Conservation (phyloP, 2,113 vertebrate species). For the Hyperoodon ampullatus region DNA sequence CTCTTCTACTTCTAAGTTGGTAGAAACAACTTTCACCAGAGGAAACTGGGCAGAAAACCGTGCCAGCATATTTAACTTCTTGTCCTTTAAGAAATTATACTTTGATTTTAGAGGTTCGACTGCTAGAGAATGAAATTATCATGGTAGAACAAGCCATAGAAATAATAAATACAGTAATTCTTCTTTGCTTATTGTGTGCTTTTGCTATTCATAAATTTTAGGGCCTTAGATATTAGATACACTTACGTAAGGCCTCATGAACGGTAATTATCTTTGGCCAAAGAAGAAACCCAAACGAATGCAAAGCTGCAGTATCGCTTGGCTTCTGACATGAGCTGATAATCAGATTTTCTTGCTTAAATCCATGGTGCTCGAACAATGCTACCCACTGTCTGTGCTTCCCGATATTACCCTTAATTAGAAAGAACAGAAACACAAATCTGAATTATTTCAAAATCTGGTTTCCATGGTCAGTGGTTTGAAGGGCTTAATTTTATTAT, state of each 20-base stretch:
- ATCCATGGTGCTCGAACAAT: constrained; percentile 95
- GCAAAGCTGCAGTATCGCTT: constrained; percentile 98
- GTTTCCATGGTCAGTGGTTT: constrained; percentile 92
- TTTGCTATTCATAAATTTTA: constrained; percentile 90
- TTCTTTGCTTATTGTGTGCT: constrained; percentile 88
- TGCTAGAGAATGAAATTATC: constrained; percentile 88
- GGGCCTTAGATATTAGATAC: constrained; percentile 89
- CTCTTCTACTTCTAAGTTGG: constrained; percentile 42
- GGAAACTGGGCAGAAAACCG: constrained; percentile 79
- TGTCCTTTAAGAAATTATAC: constrained; percentile 86
- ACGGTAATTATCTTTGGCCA: constrained; percentile 95
- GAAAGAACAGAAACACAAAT: constrained; percentile 99
- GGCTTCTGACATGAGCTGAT: constrained; percentile 99
- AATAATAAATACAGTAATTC: constrained; percentile 89
- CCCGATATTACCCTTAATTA: constrained; percentile 98
- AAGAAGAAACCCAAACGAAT: constrained; percentile 95
- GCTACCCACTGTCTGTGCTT: constrained; percentile 94
- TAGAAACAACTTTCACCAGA: constrained; percentile 65
- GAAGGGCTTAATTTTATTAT: constrained; percentile 99
- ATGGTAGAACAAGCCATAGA: constrained; percentile 84
- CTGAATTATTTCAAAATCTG: constrained; percentile 99
- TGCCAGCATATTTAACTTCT: constrained; percentile 83
- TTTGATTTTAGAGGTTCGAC: constrained; percentile 86
- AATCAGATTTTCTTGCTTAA: constrained; percentile 99
- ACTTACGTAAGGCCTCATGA: constrained; percentile 91